Evolutionary conservation across 1,140 invertebrate species (phyloP).

Genomic region (Acyrthosiphon pisum): DNA sequence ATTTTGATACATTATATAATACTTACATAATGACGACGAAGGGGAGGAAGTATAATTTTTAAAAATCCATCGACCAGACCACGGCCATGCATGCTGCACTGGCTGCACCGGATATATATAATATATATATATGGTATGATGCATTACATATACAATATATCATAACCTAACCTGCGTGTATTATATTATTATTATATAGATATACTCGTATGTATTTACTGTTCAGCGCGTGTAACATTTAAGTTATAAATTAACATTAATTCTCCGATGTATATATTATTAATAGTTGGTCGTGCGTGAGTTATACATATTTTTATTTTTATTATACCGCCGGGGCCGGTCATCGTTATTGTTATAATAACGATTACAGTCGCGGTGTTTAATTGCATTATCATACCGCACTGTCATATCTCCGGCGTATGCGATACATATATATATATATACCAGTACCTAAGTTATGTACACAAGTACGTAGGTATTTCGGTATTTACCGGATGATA

Average conservation of each 20-base stretch:
- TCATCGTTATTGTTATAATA: background rate
- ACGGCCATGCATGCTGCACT: background rate
- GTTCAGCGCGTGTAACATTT: background rate
- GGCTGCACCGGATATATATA: background rate
- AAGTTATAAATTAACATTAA: background rate
- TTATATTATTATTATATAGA: too few relatives aligned
- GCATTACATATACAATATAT: too few relatives aligned
- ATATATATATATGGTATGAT: too few relatives aligned
- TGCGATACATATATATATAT: too few relatives aligned
- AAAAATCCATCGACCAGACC: background rate
- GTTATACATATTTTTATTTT: background rate
- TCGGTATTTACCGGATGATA: background rate
- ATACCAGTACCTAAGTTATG: too few relatives aligned
- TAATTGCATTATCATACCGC: constrained; percentile 2
- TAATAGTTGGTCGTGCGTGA: constrained; percentile 25
- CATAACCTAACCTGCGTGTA: too few relatives aligned
- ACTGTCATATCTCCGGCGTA: background rate
- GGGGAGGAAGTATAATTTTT: background rate
- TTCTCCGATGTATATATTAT: background rate
- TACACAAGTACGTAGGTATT: background rate
- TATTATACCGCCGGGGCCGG: background rate
- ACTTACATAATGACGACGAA: background rate
- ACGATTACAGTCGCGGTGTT: background rate
- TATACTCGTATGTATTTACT: background rate
- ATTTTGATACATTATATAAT: background rate